A percentile compares a stretch with the other conserved stretches of the same genome.
Evolutionary conservation across 2,888 invertebrate species (phyloP).

Genomic region (Nomada ruficornis): DNA sequence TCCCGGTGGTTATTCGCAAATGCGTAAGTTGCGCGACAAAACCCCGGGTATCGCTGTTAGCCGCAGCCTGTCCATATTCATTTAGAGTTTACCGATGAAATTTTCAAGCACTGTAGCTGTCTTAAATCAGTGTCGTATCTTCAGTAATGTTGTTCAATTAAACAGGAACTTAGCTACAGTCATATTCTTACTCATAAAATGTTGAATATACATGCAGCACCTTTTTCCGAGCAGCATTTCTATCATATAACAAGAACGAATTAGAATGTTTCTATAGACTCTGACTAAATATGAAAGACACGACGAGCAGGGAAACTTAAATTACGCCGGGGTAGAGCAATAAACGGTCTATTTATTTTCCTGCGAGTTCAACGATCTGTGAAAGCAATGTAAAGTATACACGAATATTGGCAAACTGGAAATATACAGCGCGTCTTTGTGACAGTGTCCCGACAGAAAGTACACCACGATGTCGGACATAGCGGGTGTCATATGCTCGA

Average conservation of each 20-base stretch:
- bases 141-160: too few species aligned
- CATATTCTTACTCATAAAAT: too few species aligned
- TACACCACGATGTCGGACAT: slow-evolving; percentile 67
- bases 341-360: slow-evolving; percentile 7
- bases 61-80: slow-evolving; percentile 63
- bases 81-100: slow-evolving; percentile 28
- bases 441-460: slow-evolving; percentile 32
- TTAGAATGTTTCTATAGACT: background rate
- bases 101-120: background rate
- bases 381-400: slow-evolving; percentile 27
- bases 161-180: too few species aligned
- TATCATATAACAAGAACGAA: background rate
- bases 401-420: slow-evolving; percentile 49
- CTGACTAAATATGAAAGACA: too few species aligned
- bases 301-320: too few species aligned
- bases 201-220: too few species aligned
- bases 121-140: too few species aligned
- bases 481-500: slow-evolving; percentile 76
- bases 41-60: slow-evolving; percentile 60
- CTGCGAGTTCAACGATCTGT: slow-evolving; percentile 40
- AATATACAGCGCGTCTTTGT: slow-evolving; percentile 43
- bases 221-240: too few species aligned
- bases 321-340: background rate
- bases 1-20: slow-evolving; percentile 76
- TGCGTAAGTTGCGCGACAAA: slow-evolving; percentile 67